Conservation (phyloP, 92 coral and sea anemone species). For the Scolanthus callimorphus region DNA sequence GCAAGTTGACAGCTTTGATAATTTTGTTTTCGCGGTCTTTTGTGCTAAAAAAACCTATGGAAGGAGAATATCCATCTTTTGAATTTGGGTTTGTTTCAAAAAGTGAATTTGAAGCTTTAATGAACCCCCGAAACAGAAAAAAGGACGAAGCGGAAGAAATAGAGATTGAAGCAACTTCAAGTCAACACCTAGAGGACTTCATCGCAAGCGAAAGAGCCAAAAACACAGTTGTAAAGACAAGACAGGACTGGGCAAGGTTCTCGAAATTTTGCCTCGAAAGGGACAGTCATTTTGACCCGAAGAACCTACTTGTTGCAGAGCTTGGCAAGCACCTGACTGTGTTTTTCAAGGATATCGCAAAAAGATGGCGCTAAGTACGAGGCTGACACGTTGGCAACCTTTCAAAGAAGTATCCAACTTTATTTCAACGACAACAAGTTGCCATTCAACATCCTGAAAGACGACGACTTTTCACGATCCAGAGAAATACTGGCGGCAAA, state of each 20-base stretch:
- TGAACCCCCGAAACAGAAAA: too few relatives aligned
- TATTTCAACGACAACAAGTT: conserved; percentile 1
- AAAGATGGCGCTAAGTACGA: conserved; percentile 35
- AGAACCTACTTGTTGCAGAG: conserved; percentile 20
- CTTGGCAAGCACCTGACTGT: conserved; percentile 18
- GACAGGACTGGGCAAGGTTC: conserved; percentile 8
- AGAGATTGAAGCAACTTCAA: too few relatives aligned
- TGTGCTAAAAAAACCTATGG: too few relatives aligned
- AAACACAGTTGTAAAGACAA: conserved; percentile 16
- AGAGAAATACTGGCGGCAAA: conserved; percentile 34
- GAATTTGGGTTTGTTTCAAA: too few relatives aligned
- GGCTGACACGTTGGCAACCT: conserved; percentile 21
- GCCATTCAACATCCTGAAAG: conserved; percentile 21
- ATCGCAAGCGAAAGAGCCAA: too few relatives aligned
- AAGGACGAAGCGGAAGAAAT: too few relatives aligned
- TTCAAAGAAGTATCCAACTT: conserved; percentile 34
- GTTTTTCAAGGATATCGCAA: conserved; percentile 25
- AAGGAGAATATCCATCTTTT: too few relatives aligned
- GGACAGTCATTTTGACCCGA: too few relatives aligned
- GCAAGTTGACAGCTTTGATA: too few relatives aligned
- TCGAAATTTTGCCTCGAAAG: not conserved
- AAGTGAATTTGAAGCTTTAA: too few relatives aligned
- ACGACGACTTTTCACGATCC: conserved; percentile 18
- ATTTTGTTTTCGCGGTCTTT: too few relatives aligned
- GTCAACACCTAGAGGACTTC: too few relatives aligned